Conservation (phyloP, 1,140 invertebrate genomes). For the Drosophila takahashii region DNA sequence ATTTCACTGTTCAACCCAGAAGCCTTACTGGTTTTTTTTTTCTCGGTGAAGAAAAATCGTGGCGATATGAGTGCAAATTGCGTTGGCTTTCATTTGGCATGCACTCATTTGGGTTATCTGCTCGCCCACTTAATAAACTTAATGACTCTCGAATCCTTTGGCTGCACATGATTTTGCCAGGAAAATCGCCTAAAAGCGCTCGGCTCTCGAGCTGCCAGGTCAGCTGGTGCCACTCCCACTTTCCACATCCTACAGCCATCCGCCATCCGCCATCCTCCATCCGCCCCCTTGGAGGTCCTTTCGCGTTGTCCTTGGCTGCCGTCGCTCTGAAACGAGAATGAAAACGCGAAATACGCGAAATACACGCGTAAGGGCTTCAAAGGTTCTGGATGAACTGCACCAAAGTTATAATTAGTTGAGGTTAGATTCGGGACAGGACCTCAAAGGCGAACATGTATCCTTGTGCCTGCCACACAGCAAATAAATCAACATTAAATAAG, state of each 20-base stretch:
- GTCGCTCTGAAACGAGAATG: conserved; percentile 11
- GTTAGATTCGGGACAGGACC: conserved; percentile 13
- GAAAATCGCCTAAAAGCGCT: conserved; percentile 63
- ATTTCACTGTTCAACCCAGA: neutral
- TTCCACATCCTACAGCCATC: neutral
- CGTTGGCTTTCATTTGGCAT: conserved; percentile 71
- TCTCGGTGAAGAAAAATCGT: conserved; percentile 16
- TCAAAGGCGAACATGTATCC: neutral
- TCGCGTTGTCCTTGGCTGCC: conserved; percentile 38
- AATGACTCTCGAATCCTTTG: conserved; percentile 72
- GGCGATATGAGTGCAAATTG: conserved; percentile 65
- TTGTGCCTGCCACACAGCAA: neutral
- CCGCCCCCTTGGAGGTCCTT: conserved; percentile 10
- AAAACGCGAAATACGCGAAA: conserved; percentile 23
- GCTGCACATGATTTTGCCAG: conserved; percentile 44
- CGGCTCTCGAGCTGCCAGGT: conserved; percentile 5
- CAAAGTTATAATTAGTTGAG: conserved; percentile 74
- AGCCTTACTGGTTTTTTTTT: neutral
- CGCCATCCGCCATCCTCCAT: neutral
- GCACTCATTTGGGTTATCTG: conserved; percentile 78
- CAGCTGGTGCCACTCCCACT: conserved; percentile 12
- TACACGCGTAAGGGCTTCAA: conserved; percentile 41
- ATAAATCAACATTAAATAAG: neutral
- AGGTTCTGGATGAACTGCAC: conserved; percentile 49
- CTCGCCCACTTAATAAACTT: conserved; percentile 76